Base-by-base conservation (phyloP, 2,113 vertebrate genomes). In the Pachycephala philippinensis region DNA sequence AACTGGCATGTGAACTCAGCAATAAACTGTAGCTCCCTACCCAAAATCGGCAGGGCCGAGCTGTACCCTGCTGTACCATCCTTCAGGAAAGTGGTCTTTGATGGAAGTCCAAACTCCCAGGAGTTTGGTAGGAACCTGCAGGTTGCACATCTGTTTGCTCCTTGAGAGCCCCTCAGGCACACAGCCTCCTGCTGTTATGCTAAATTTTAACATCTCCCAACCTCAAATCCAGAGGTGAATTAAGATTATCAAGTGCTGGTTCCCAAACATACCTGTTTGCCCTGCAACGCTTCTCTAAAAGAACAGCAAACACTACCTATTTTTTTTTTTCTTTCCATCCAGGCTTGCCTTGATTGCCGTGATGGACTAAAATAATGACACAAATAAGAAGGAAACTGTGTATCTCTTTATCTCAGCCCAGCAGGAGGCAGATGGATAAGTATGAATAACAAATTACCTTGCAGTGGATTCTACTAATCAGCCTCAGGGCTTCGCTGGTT, bases 371-470 rank as follows among this genome's bases (percentile, higher is more conserved):
- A 98, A 97, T 97, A 98, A 98, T 87, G 95, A 86, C 24, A 57
- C 60, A 95, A 92, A 91, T 30, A 53, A 80, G 70, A 95, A 97
- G 95, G 96, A 98, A 98, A 98, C 92, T 42, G 82, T 85, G 82
- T 93, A 91, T 94, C 89, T 56, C 93, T 96, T 90, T 93, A 87
- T 95, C 95, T 76, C 39, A 70, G 76, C 97, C 87, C 95, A 54
- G 97, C 65, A 27, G 98, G 98, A 98, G 97, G 96, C 66, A 56
- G 87, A 95, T 59, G 96, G 95, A 88, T 91, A 85, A 95, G 87
- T 64, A 93, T 94, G 97, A 98, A 97, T 97, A 97, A 98, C 97
- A 98, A 98, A 98, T 98, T 97, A 98, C 96, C 84, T 97, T 94
- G 76, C 87, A 64, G 97, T 85, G 94, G 97, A 98, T 98, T 98